These are phyloP conservation scores for Craniophora ligustri DNA, from an alignment of 2,888 invertebrate species.

Conservation along the genomic window DNA sequence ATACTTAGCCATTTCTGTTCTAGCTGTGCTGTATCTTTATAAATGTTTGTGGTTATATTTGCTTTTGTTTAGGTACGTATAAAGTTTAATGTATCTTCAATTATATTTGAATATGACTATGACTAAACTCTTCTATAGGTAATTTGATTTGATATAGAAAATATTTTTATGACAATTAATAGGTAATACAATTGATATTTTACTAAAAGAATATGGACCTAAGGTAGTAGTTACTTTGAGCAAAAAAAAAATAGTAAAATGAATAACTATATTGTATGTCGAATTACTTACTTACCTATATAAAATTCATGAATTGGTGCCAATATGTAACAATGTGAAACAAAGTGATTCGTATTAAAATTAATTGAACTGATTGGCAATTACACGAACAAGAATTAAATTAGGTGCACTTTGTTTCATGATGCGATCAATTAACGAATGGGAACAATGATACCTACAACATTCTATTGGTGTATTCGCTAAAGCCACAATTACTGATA, in stretches of 20 bases:
- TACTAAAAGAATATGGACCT: slow-evolving; percentile 27
- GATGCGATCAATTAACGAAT: slow-evolving; percentile 69
- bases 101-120: slow-evolving; percentile 55
- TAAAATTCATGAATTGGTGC: slow-evolving; percentile 72
- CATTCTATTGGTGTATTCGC: slow-evolving; percentile 34
- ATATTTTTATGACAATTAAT: slow-evolving; percentile 24
- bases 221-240: slow-evolving; percentile 32
- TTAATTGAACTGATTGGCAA: slow-evolving; percentile 58
- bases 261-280: slow-evolving; percentile 45
- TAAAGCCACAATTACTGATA: slow-evolving; percentile 37
- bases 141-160: slow-evolving; percentile 21
- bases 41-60: slow-evolving; percentile 43
- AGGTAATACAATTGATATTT: slow-evolving; percentile 35
- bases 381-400: slow-evolving; percentile 50
- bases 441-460: slow-evolving; percentile 77
- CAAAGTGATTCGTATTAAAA: slow-evolving; percentile 33
- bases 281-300: no score
- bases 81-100: slow-evolving; percentile 55
- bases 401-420: slow-evolving; percentile 55
- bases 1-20: slow-evolving; percentile 7
- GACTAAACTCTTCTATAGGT: slow-evolving; percentile 56
- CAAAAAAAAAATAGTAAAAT: slow-evolving; percentile 38
- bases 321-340: slow-evolving; percentile 62
- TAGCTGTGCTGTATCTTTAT: slow-evolving; percentile 30
- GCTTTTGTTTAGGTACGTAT: slow-evolving; percentile 44